Conservation (phyloP, 2,113 vertebrate species). For the Xenotilapia caudafasciata region DNA sequence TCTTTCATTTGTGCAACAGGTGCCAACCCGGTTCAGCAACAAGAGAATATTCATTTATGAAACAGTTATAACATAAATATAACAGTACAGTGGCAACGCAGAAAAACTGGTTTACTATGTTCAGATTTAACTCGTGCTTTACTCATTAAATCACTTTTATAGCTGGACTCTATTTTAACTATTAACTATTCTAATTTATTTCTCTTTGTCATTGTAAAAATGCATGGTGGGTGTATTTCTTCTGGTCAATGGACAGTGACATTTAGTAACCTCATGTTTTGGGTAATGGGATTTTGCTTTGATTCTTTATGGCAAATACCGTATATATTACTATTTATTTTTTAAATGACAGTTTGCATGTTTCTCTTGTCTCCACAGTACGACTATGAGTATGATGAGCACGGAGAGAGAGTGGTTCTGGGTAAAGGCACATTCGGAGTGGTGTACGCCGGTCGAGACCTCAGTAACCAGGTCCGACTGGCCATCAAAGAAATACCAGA, state of each 20-base stretch:
- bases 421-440: slow-evolving; percentile 95
- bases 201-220: not conserved
- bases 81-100: not conserved
- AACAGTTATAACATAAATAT: not conserved
- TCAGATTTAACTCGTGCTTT: not conserved
- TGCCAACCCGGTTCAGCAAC: not conserved
- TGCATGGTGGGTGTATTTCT: not conserved
- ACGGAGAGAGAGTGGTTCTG: slow-evolving; percentile 86
- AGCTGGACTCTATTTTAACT: not conserved
- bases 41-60: not conserved
- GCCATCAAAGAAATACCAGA: slow-evolving; percentile 99
- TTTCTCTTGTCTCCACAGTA: slow-evolving; percentile 73
- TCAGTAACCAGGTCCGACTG: slow-evolving; percentile 97
- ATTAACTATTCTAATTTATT: not conserved
- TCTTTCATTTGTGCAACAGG: not conserved
- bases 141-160: not conserved
- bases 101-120: not conserved
- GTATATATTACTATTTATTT: not conserved
- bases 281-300: not conserved
- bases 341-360: not conserved
- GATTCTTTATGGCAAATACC: not conserved
- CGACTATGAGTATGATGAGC: slow-evolving; percentile 97
- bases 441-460: slow-evolving; percentile 93
- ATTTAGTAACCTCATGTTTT: not conserved
- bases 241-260: not conserved